These are phyloP conservation scores for Spongilla lacustris DNA, from an alignment of 37 sponge, comb jelly and placozoan species.

Conservation along the genomic window DNA sequence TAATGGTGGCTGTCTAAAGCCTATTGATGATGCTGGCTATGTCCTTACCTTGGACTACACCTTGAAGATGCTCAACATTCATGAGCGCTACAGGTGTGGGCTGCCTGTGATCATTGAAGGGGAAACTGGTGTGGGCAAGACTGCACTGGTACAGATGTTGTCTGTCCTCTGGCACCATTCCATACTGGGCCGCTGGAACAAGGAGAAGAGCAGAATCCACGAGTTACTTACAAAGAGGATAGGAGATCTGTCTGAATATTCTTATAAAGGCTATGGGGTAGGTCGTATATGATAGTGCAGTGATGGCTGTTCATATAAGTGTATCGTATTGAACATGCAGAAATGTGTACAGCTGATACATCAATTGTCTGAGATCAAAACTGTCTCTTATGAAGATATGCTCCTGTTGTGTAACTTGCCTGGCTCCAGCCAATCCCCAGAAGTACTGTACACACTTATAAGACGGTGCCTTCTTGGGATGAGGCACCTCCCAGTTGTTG, in stretches of 20 bases:
- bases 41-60: constrained; percentile 63
- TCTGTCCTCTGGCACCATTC: constrained; percentile 70
- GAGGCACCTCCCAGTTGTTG: constrained; percentile 33
- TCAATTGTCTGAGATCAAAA: constrained; percentile 5
- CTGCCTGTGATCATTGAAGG: constrained; percentile 75
- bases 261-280: constrained; percentile 17
- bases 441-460: constrained; percentile 17
- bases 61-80: constrained; percentile 66
- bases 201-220: constrained; percentile 14
- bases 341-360: constrained; percentile 42
- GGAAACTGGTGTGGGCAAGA: constrained; percentile 81
- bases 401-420: constrained; percentile 25
- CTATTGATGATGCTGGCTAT: constrained; percentile 64
- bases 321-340: background rate
- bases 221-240: constrained; percentile 25
- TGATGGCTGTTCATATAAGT: no score
- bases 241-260: constrained; percentile 1
- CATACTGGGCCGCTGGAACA: constrained; percentile 57
- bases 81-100: constrained; percentile 69
- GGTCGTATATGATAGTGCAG: background rate
- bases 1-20: constrained; percentile 24
- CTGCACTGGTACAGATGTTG: constrained; percentile 65
- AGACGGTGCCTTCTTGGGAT: constrained; percentile 25
- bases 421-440: constrained; percentile 1
- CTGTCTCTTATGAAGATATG: constrained; percentile 32